Conservation (phyloP, 2,888 invertebrate species). For the Ennomos quercinarius region DNA sequence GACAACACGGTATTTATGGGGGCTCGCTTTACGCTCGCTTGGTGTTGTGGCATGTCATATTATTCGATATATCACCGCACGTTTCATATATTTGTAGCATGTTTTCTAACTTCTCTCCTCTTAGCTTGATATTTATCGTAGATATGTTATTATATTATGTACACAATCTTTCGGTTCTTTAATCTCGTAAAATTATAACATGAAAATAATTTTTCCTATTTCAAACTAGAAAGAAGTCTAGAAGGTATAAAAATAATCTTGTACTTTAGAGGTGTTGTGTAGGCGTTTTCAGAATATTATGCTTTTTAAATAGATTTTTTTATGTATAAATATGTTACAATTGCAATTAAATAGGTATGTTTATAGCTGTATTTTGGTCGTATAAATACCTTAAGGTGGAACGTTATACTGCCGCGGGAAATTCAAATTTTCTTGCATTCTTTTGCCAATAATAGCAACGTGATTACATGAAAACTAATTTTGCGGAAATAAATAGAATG, state of each 20-base stretch:
- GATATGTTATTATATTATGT: conserved; percentile 16
- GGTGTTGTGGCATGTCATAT: conserved; percentile 56
- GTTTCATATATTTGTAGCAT: conserved; percentile 44
- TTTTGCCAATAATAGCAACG: too few species aligned
- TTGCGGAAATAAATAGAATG: too few species aligned
- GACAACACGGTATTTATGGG: conserved; percentile 64
- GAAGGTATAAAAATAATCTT: conserved; percentile 3
- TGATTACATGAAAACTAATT: too few species aligned
- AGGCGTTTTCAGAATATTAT: conserved; percentile 11
- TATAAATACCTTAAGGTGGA: too few species aligned
- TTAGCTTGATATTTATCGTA: conserved; percentile 32
- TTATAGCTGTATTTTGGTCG: not conserved
- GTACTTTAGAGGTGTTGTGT: conserved; percentile 14
- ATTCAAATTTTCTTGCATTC: too few species aligned
- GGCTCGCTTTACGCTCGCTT: conserved; percentile 60
- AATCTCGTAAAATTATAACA: conserved; percentile 11
- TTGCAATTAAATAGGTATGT: not conserved
- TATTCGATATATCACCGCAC: conserved; percentile 45
- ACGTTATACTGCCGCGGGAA: too few species aligned
- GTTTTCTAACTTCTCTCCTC: conserved; percentile 31
- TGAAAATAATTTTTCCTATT: conserved; percentile 15
- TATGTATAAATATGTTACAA: conserved; percentile 5
- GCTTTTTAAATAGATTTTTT: conserved; percentile 9
- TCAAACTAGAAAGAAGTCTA: conserved; percentile 14
- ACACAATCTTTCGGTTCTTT: conserved; percentile 19